Evolutionary conservation across 2,888 invertebrate species (phyloP), one percentile per base, ranked within the genome.

Genomic region (Tachina grossa): DNA sequence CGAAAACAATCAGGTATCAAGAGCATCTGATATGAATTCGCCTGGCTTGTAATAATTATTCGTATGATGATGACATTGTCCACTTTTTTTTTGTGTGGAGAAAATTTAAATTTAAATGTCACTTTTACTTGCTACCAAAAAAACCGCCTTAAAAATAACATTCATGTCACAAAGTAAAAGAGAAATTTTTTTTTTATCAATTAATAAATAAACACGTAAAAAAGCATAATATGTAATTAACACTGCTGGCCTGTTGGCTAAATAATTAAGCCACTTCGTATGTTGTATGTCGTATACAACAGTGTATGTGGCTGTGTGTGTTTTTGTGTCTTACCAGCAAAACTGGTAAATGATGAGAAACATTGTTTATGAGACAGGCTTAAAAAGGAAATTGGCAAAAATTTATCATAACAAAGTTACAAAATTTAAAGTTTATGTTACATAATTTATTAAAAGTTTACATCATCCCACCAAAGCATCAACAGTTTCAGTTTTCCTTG

Each of bases 391-490:
- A 45, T 65, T 47, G 10, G 9, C 45, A 43, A 69, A 68, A 61
- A 55, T 65, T 47, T 61, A n/a, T 39, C 41, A 55, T 61, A 63
- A 65, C 9, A 79, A 53, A 10, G n/a, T 65, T 49, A 22, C 65
- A 55, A 72, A 57, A 43, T 43, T 53, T 53, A 14, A 45, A 61
- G 31, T 45, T 22, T 65, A 43, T 47, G 14, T 72, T 72, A 65
- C 41, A 55, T 59, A 81, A 81, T 51, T 74, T 59, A 22, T 4
- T 78, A 69, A 74, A 31, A 74, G 16, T 65, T 72, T 65, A 74
- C 72, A 66, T 43, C 41, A 74, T 51, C n/a, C 19, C 2, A 39
- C n/a, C 16, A 19, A 66, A 75, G 49, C 10, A 39, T n/a, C 16
- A 49, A 19, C 47, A 39, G 31, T 31, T 31, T 31, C 49, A 14